Percentiles rank a stretch among this genome's conserved stretches.
phyloP scores from a whole-genome alignment of 2,888 invertebrate species.

The Troides aeacus region DNA sequence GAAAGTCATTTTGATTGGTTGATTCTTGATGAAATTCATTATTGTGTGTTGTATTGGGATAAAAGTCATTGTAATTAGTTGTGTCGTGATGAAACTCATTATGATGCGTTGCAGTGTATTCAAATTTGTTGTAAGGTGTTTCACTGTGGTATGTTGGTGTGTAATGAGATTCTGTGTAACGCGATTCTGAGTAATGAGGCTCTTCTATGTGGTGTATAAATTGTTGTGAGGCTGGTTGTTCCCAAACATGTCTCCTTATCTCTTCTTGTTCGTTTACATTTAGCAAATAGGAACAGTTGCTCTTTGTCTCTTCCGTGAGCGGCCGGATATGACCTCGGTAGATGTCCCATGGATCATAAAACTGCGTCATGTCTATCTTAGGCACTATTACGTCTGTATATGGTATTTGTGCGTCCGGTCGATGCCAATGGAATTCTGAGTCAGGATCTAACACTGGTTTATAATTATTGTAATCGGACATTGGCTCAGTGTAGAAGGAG shows the following conservation, averaged over 20 bases:
- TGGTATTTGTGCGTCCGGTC: constrained; percentile 52
- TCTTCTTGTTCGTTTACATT: constrained; percentile 49
- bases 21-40: not conserved
- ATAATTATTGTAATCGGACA: constrained; percentile 45
- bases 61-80: constrained; percentile 22
- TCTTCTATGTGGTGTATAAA: constrained; percentile 36
- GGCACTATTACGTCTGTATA: constrained; percentile 43
- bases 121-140: constrained; percentile 31
- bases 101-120: constrained; percentile 34
- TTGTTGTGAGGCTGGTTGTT: constrained; percentile 44
- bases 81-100: constrained; percentile 34
- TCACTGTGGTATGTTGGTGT: constrained; percentile 25
- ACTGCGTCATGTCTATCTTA: constrained; percentile 52
- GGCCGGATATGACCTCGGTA: constrained; percentile 79
- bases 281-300: constrained; percentile 34
- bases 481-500: constrained; percentile 43
- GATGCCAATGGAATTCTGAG: constrained; percentile 75
- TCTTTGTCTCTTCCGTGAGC: constrained; percentile 39
- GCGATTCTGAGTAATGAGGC: constrained; percentile 34
- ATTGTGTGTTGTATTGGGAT: not conserved
- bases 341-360: constrained; percentile 87
- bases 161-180: constrained; percentile 21
- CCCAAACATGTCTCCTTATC: constrained; percentile 62
- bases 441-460: constrained; percentile 46
- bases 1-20: not conserved